Conservation (phyloP, 2,797 vertebrate species). For the Trematomus bernacchii region DNA sequence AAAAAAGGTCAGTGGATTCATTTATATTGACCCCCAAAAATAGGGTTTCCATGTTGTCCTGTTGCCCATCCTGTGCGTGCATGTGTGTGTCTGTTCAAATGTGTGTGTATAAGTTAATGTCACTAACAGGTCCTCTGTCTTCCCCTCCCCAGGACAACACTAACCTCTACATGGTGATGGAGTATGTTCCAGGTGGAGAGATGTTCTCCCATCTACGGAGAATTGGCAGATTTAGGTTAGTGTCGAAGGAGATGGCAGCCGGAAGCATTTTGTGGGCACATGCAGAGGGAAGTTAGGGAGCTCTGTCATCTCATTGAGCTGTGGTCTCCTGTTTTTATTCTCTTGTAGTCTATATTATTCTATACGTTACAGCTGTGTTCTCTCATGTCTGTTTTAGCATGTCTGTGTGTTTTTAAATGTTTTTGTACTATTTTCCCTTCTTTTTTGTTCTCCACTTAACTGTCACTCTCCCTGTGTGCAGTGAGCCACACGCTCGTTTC, state of each 20-base stretch:
- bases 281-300: not conserved
- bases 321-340: not conserved
- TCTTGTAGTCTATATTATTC: not conserved
- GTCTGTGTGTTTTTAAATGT: not conserved
- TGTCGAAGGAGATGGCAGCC: slow-evolving; percentile 14
- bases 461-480: slow-evolving; percentile 53
- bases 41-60: not conserved
- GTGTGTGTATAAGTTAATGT: slow-evolving; percentile 6
- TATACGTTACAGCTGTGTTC: not conserved
- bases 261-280: slow-evolving; percentile 6
- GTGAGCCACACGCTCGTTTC: slow-evolving; percentile 94
- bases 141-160: slow-evolving; percentile 88
- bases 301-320: not conserved
- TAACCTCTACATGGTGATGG: slow-evolving; percentile 97
- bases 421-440: not conserved
- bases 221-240: slow-evolving; percentile 93
- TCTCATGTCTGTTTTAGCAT: not conserved
- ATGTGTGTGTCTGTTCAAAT: not conserved
- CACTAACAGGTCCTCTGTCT: slow-evolving; percentile 44
- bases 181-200: slow-evolving; percentile 93
- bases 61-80: not conserved
- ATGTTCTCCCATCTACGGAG: slow-evolving; percentile 95
- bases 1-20: not conserved
- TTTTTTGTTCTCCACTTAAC: not conserved
- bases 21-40: not conserved